Evolutionary conservation across 92 coral and sea anemone species (phyloP).

Genomic region (Bergia sp.): DNA sequence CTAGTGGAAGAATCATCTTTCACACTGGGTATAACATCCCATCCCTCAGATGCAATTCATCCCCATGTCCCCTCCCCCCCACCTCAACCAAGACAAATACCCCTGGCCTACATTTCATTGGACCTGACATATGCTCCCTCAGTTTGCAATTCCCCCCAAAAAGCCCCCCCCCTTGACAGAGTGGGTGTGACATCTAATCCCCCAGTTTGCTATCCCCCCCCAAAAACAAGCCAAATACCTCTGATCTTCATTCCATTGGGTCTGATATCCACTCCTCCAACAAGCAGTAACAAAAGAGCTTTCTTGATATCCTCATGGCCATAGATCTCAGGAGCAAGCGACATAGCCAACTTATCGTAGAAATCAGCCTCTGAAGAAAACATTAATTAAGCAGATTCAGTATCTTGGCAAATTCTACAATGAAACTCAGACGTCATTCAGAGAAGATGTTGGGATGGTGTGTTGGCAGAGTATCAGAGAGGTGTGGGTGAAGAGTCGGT

Average conservation of each 20-base stretch:
- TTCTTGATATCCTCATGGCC: slow-evolving; percentile 99
- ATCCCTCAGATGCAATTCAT: too few species aligned
- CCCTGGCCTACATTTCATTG: too few species aligned
- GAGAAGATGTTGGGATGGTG: too few species aligned
- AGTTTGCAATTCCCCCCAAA: neutral
- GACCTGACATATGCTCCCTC: neutral
- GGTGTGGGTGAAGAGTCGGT: too few species aligned
- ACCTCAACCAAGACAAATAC: too few species aligned
- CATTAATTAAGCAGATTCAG: neutral
- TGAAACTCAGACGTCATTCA: too few species aligned
- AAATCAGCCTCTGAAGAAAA: slow-evolving; percentile 82
- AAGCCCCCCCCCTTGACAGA: slow-evolving; percentile 73
- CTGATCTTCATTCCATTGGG: slow-evolving; percentile 99
- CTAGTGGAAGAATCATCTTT: too few species aligned
- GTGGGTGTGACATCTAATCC: neutral
- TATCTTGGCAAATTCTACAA: too few species aligned
- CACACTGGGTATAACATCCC: too few species aligned
- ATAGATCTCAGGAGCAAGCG: slow-evolving; percentile 98
- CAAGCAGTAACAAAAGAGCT: slow-evolving; percentile 84
- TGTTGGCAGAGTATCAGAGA: too few species aligned
- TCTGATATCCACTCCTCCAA: slow-evolving; percentile 96
- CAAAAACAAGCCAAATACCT: slow-evolving; percentile 56
- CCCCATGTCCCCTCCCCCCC: too few species aligned
- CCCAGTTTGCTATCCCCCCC: neutral
- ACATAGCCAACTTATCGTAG: slow-evolving; percentile 90